Evolutionary conservation across 2,888 invertebrate genomes (phyloP).

Genomic region (Alloscopus bannaensis): DNA sequence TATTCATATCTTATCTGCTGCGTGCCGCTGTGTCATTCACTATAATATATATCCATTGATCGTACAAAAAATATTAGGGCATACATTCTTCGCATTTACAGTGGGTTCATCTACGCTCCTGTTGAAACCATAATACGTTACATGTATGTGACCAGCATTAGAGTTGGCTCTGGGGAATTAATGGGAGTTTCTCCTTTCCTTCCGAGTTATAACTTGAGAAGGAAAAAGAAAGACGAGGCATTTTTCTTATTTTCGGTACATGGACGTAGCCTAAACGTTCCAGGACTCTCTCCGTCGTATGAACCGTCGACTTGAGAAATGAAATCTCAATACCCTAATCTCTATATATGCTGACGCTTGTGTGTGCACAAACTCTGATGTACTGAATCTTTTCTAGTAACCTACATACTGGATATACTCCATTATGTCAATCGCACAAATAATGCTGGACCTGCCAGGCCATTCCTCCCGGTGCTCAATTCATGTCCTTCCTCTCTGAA

Average conservation of each 20-base stretch:
- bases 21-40: not conserved
- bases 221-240: conserved; percentile 3
- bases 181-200: conserved; percentile 53
- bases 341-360: not conserved
- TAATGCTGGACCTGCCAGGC: not conserved
- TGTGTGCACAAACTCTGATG: not conserved
- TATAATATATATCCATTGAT: not conserved
- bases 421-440: conserved; percentile 39
- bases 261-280: conserved; percentile 12
- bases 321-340: conserved; percentile 51
- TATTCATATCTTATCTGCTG: not conserved
- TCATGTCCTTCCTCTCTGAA: conserved; percentile 20
- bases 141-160: conserved; percentile 58
- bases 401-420: conserved; percentile 39
- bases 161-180: conserved; percentile 57
- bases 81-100: too few species aligned
- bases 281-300: conserved; percentile 23
- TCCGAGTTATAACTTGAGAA: conserved; percentile 37
- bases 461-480: conserved; percentile 23
- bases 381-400: conserved; percentile 26
- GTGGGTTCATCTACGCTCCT: not conserved
- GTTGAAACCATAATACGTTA: conserved; percentile 54
- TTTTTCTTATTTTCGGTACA: conserved; percentile 33
- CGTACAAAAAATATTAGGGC: too few species aligned
- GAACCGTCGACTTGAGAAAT: conserved; percentile 55